Base-by-base conservation (phyloP, 2,888 invertebrate species). In the Selenia dentaria region DNA sequence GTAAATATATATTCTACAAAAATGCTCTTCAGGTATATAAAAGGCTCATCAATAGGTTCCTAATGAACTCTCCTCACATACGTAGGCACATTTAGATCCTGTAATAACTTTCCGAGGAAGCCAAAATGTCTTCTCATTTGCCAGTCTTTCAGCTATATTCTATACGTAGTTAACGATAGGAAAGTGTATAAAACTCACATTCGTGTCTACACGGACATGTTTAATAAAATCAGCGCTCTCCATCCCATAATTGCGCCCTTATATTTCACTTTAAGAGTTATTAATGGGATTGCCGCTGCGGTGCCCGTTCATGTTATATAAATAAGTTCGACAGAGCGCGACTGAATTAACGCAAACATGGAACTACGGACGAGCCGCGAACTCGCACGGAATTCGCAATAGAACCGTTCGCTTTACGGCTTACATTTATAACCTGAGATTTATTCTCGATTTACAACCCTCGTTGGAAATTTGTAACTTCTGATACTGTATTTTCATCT, bases 241-340 rank as follows among this genome's bases (percentile, higher is more conserved):
- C 41, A 50, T 55, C 51, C 43, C 37, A 59, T 58, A 57, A 54
- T 52, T 54, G 41, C 31, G 32, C 35, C 6, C 38, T 29, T 28
- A 36, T 44, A 51, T 52, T 39, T 47, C 16, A 38, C 41, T 39
- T 49, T 48, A 49, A 27, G 37, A 49, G 38, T 58, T 58, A 62
- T 62, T 53, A 55, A 57, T 60, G 46, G 29, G 11, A 28, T 20
- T 39, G 45, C 42, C 22, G 44, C 37, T 41, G 45, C 22, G 41
- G 36, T 51, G 27, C 32, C 49, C 51, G 40, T 51, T 50, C 52
- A 43, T 35, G 33, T 51, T 58, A 58, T 57, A 58, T 59, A 58
- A 57, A 59, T 62, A 62, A 64, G 59, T 62, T 63, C 43, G 43
- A 57, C 54, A 50, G 54, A 55, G 51, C 45, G 44, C 57, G 48